Evolutionary conservation across 2,113 vertebrate genomes (phyloP).

Genomic region (Oncorhynchus nerka): DNA sequence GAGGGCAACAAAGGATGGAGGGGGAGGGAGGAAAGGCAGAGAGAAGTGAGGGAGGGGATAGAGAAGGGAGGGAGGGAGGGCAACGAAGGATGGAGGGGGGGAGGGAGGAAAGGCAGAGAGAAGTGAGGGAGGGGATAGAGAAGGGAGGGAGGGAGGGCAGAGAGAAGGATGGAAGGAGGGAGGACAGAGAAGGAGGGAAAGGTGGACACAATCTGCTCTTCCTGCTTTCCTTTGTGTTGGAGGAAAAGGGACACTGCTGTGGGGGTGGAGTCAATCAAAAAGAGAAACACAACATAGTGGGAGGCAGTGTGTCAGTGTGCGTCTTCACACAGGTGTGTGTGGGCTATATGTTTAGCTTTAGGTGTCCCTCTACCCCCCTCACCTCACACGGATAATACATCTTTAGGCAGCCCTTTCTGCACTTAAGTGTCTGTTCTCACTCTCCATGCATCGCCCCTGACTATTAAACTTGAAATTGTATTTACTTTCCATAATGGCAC

Average conservation of each 20-base stretch:
- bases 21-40: neutral
- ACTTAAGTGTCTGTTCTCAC: slow-evolving; percentile 44
- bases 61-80: neutral
- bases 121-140: neutral
- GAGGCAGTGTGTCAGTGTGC: slow-evolving; percentile 30
- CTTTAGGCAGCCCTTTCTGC: slow-evolving; percentile 39
- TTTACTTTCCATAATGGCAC: slow-evolving; percentile 52
- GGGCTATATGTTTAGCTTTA: too few species aligned
- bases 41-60: too few species aligned
- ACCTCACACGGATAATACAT: slow-evolving; percentile 50
- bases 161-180: neutral
- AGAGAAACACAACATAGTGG: slow-evolving; percentile 7
- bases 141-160: neutral
- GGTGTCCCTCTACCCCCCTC: slow-evolving; percentile 23
- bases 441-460: slow-evolving; percentile 19
- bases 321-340: neutral
- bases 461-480: slow-evolving; percentile 49
- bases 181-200: neutral
- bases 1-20: neutral
- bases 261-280: slow-evolving; percentile 19
- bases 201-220: slow-evolving; percentile 21
- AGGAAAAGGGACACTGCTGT: slow-evolving; percentile 36
- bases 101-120: neutral
- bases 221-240: slow-evolving; percentile 43
- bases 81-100: neutral